Evolutionary conservation across 1,140 invertebrate genomes (phyloP), one percentile per base, ranked within the genome.

Genomic region (Sitobion miscanthi): DNA sequence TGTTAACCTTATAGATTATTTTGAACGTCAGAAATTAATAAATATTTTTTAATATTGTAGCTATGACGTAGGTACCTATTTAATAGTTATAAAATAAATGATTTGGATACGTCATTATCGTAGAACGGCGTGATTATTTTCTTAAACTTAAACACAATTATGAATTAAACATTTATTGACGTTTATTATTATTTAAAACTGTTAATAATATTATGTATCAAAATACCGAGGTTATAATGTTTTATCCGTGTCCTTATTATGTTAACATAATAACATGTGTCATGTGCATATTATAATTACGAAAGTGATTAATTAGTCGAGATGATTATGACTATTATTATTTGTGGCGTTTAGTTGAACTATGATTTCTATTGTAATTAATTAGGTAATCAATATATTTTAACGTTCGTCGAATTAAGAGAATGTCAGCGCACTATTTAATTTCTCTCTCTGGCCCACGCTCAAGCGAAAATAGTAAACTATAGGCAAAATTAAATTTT

Each of bases 1-100:
- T 77, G 62, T 77, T 77, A 77, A 77, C 62, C 62, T 77, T 77
- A 77, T 69, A 17, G 62, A 77, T 69, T 69, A 69, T n/a, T 69
- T 17, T 69, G 30, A n/a, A 77, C 62, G 62, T 77, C 62, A 77
- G 30, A 77, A 77, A 77, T 77, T 77, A 77, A 6, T 5, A 77
- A n/a, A 77, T 77, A 77, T 77, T 77, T 77, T 77, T 77, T n/a
- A 77, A n/a, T 77, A 77, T 77, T n/a, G 11, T n/a, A 14, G 62
- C n/a, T n/a, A 77, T 77, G n/a, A n/a, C 14, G 62, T 30, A 69
- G 62, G 62, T 77, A 77, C 62, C 30, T 77, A 35, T 77, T 77
- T n/a, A 17, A 77, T 77, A n/a, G 17, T 77, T 20, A 77, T 77
- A 35, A 77, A 7, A 77, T 77, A 77, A 77, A 77, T 77, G 30